Percentiles rank a stretch among this genome's conserved stretches.
phyloP scores from a whole-genome alignment of 2,113 vertebrate genomes.

The Phrynosoma platyrhinos region DNA sequence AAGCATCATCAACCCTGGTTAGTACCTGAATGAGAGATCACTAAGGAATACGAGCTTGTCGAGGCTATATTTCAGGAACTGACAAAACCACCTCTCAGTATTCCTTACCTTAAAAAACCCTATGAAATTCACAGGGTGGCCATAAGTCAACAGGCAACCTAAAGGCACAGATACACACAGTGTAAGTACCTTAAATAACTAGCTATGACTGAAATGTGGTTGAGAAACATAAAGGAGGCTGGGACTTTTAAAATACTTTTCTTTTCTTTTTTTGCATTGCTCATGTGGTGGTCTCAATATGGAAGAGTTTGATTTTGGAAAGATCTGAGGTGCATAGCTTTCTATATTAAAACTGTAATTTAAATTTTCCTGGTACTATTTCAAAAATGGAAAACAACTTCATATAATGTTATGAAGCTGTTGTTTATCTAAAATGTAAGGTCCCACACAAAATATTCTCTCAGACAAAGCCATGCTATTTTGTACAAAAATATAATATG shows the following conservation, averaged over 20 bases:
- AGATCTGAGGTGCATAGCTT: conserved; percentile 22
- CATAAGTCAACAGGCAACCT: too few relatives aligned
- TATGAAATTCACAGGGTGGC: too few relatives aligned
- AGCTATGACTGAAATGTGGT: neutral
- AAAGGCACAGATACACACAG: neutral
- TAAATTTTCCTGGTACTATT: conserved; percentile 11
- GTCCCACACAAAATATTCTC: neutral
- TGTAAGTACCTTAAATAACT: neutral
- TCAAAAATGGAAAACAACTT: conserved; percentile 38
- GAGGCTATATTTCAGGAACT: too few relatives aligned
- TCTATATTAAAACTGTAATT: conserved; percentile 26
- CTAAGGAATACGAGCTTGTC: too few relatives aligned
- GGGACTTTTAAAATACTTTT: neutral
- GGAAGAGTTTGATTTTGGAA: neutral
- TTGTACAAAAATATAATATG: conserved; percentile 1
- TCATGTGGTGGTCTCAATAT: conserved; percentile 22
- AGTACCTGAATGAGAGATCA: too few relatives aligned
- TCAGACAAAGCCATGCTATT: neutral
- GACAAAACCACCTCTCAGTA: too few relatives aligned
- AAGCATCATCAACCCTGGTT: too few relatives aligned
- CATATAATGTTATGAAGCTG: neutral
- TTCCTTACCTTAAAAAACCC: too few relatives aligned
- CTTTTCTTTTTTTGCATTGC: neutral
- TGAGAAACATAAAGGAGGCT: neutral
- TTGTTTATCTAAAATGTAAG: neutral